phyloP scores from a whole-genome alignment of 2,113 vertebrate genomes.

The Eurystomus gularis region DNA sequence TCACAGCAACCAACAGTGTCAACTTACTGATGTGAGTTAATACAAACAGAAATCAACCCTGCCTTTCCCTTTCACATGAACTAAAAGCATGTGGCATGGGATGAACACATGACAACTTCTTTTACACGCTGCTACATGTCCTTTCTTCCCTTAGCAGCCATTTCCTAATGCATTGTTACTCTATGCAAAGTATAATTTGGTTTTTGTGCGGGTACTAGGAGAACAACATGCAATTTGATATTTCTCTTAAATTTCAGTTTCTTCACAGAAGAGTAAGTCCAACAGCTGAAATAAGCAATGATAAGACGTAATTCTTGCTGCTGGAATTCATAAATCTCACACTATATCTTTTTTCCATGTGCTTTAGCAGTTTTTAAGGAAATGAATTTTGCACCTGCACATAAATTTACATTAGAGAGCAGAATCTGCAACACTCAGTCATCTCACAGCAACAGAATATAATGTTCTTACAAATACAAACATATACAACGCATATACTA shows the following conservation, averaged over 20 bases:
- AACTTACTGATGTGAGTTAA: slow-evolving; percentile 55
- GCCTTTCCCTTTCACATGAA: neutral
- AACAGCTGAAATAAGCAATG: neutral
- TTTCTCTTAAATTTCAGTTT: slow-evolving; percentile 7
- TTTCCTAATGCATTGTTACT: neutral
- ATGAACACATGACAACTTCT: neutral
- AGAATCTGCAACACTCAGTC: neutral
- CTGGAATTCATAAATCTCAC: neutral
- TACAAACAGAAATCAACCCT: slow-evolving; percentile 37
- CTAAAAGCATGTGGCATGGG: neutral
- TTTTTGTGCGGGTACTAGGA: neutral
- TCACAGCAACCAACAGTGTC: slow-evolving; percentile 57
- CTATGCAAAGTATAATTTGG: neutral
- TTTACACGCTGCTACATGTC: neutral
- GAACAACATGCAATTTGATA: neutral
- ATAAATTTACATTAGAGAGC: neutral
- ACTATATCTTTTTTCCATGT: neutral
- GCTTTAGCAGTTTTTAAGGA: neutral
- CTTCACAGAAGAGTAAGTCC: neutral
- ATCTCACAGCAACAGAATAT: neutral
- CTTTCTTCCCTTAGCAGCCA: neutral
- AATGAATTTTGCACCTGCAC: neutral
- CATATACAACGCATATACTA: neutral
- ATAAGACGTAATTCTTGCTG: neutral
- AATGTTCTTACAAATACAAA: neutral